Conservation (phyloP, 2,888 invertebrate genomes). For the Cinara cedri region DNA sequence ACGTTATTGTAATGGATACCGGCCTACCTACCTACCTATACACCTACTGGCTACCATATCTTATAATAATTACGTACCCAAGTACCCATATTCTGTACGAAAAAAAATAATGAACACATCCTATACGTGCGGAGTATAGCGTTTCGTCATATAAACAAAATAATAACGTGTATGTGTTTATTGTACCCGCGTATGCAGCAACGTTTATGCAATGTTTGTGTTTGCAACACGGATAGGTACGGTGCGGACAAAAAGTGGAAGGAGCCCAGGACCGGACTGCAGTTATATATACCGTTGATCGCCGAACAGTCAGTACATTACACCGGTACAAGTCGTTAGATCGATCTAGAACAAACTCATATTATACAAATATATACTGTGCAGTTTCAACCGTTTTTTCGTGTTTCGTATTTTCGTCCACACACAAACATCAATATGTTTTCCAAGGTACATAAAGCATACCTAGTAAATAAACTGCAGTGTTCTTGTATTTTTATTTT, state of each 20-base stretch:
- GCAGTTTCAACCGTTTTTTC: background rate
- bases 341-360: conserved; percentile 34
- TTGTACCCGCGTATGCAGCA: background rate
- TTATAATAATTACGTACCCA: too few species aligned
- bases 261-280: background rate
- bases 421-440: conserved; percentile 30
- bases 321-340: background rate
- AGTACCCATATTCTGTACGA: too few species aligned
- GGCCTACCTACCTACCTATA: too few species aligned
- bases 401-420: too few species aligned
- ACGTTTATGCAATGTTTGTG: conserved; percentile 43
- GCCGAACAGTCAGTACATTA: background rate
- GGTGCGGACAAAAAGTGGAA: conserved; percentile 44
- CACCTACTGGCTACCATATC: too few species aligned
- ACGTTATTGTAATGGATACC: too few species aligned
- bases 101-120: conserved; percentile 27
- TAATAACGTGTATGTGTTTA: conserved; percentile 4
- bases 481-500: background rate
- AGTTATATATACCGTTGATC: conserved; percentile 45
- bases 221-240: conserved; percentile 33
- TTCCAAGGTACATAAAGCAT: conserved; percentile 20
- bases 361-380: background rate
- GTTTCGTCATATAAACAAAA: conserved; percentile 45
- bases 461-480: background rate
- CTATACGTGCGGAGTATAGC: background rate